Conservation (phyloP, 2,888 invertebrate genomes). For the Mythimna vitellina region DNA sequence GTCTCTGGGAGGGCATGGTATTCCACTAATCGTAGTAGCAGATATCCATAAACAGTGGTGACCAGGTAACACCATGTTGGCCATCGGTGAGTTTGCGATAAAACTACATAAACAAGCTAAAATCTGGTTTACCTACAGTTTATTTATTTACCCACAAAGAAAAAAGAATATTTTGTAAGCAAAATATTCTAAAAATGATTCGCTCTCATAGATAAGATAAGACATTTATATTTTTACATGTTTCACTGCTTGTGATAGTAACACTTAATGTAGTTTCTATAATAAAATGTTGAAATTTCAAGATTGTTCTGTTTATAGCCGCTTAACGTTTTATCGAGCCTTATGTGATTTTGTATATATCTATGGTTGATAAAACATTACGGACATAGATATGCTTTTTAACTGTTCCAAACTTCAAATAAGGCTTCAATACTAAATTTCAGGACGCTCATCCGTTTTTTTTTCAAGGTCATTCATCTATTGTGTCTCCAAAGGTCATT, state of each 20-base stretch:
- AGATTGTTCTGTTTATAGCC: slow-evolving; percentile 39
- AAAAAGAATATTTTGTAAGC: not conserved
- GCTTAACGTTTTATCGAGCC: slow-evolving; percentile 16
- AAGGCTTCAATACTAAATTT: too few relatives aligned
- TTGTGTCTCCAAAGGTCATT: too few relatives aligned
- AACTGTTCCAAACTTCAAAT: not conserved
- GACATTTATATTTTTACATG: slow-evolving; percentile 33
- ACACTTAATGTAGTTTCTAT: slow-evolving; percentile 31
- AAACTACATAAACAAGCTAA: not conserved
- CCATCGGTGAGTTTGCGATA: too few relatives aligned
- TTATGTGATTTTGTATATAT: not conserved
- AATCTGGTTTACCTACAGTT: too few relatives aligned
- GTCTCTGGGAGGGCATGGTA: too few relatives aligned
- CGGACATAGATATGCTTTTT: not conserved
- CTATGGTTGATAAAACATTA: not conserved
- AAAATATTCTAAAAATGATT: not conserved
- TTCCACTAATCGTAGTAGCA: not conserved
- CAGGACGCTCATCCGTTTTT: not conserved
- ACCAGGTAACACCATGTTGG: too few relatives aligned
- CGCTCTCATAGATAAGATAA: slow-evolving; percentile 4
- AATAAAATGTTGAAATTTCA: slow-evolving; percentile 24
- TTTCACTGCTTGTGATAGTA: slow-evolving; percentile 47
- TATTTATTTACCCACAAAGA: not conserved
- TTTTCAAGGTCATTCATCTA: too few relatives aligned
- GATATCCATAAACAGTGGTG: too few relatives aligned